Evolutionary conservation across 2,113 vertebrate genomes (phyloP), one percentile per base, ranked within the genome.

Genomic region (Crypturellus undulatus): DNA sequence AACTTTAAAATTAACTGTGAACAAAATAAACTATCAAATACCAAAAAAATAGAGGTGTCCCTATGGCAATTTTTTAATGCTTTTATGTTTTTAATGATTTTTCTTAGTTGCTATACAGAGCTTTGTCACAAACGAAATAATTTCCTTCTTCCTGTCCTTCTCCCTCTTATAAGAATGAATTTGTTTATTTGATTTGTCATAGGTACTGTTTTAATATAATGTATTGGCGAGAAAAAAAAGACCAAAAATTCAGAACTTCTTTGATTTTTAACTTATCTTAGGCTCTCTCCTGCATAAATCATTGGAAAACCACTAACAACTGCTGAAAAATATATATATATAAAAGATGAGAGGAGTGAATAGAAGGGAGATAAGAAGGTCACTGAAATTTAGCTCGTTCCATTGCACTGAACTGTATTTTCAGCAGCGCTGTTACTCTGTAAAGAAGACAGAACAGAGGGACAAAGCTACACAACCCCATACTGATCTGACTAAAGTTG

Each of bases 391-490:
- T 58, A 65, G 3, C 22, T 83, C 38, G 12, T 59, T 92, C 17
- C 42, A 36, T 64, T 69, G 19, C 20, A 30, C 25, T 84, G 79
- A 91, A 79, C 26, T 77, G 7, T 49, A 42, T 51, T 83, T 52
- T 82, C 6, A 80, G 22, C 28, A 36, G 2, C 32, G 7, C 18
- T 58, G 18, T 56, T 84, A 5, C 10, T 89, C 49, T 77, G 24
- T 89, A 67, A 80, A 80, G 38, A 72, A 86, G 13, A 5, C 69
- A 17, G 36, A 93, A 78, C 32, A 78, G n/a, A 81, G 75, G 15
- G 30, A 93, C 14, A 87, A 92, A 68, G 62, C 25, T 63, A 15
- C 38, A 67, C 86, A 90, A 36, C 26, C 56, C 20, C 60, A 80
- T 78, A 80, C 42, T 64, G 72, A 76, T 75, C 21, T 68, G 51